phyloP scores from a whole-genome alignment of 2,888 invertebrate species.

The Nasonia oneida region DNA sequence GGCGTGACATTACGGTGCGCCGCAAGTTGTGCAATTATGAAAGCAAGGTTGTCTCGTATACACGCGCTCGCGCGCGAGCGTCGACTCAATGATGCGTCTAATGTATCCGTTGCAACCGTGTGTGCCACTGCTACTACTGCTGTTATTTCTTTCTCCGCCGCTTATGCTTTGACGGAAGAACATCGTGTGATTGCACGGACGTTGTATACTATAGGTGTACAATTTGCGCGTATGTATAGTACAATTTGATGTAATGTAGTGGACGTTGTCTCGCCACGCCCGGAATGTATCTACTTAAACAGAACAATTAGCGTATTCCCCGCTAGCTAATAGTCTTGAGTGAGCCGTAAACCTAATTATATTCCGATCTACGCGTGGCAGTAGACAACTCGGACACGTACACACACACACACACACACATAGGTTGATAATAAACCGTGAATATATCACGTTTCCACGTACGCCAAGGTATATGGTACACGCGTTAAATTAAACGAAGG shows the following conservation, averaged over 20 bases:
- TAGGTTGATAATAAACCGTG: background rate
- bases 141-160: background rate
- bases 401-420: no score
- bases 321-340: background rate
- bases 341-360: background rate
- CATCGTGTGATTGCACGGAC: background rate
- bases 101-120: conserved; percentile 51
- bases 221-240: background rate
- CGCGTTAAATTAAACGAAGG: background rate
- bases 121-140: background rate
- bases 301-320: background rate
- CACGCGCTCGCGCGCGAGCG: conserved; percentile 22
- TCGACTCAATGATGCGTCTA: conserved; percentile 68
- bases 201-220: no score
- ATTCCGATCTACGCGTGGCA: background rate
- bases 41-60: conserved; percentile 69
- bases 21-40: conserved; percentile 70
- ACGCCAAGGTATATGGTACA: background rate
- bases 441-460: background rate
- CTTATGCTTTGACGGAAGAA: background rate
- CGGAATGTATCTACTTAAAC: background rate
- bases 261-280: background rate
- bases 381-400: background rate
- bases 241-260: background rate
- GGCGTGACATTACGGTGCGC: conserved; percentile 52